Conservation (phyloP, 2,797 vertebrate species). For the Allobates femoralis region DNA sequence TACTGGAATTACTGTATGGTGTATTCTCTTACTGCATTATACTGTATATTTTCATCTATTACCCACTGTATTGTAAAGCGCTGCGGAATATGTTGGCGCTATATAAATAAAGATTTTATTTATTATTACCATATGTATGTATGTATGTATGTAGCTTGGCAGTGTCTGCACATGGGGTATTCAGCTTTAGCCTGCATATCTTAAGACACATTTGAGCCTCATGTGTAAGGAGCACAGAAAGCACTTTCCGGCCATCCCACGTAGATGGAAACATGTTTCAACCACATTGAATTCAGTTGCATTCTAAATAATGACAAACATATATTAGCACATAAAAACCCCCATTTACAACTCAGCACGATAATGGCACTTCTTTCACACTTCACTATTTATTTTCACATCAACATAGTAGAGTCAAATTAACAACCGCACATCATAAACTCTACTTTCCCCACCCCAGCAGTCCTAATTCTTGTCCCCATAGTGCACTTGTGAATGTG, state of each 20-base stretch:
- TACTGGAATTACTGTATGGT: too few species aligned
- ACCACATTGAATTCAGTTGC: neutral
- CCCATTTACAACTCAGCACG: neutral
- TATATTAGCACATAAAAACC: neutral
- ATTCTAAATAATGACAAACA: constrained; percentile 9
- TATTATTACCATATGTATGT: neutral
- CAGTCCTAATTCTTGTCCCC: neutral
- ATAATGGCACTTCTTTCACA: neutral
- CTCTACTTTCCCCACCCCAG: constrained; percentile 18
- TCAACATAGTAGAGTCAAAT: constrained; percentile 1
- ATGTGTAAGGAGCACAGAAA: neutral
- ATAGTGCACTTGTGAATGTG: neutral
- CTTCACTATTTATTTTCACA: constrained; percentile 28
- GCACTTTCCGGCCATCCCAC: neutral
- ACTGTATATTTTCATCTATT: too few species aligned
- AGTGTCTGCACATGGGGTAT: neutral
- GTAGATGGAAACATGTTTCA: neutral
- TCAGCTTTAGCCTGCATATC: neutral
- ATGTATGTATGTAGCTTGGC: neutral
- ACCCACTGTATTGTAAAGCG: too few species aligned
- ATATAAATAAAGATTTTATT: too few species aligned
- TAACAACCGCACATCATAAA: constrained; percentile 39
- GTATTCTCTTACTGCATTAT: too few species aligned
- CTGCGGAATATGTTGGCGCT: too few species aligned
- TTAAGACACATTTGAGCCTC: neutral